Evolutionary conservation across 2,888 invertebrate species (phyloP), one percentile per base, ranked within the genome.

Genomic region (Gastracanthus pulcherrimus): DNA sequence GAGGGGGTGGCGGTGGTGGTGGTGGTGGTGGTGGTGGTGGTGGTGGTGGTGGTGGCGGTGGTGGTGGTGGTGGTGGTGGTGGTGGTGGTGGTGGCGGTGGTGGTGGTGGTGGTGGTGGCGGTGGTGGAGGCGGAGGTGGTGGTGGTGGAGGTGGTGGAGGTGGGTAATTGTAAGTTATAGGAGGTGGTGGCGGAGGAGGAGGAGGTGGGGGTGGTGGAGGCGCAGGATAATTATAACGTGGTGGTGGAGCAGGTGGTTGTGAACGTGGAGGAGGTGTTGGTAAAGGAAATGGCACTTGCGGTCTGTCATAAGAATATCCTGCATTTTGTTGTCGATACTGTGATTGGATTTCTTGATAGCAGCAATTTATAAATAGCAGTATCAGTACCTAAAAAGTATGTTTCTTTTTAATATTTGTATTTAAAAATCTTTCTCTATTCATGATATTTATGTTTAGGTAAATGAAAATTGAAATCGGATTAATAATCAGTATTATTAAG

Each of bases 231-330:
- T 66, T 75, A 11, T 79, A 55, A 5, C 45, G 66, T 11, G 79
- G 71, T 31, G 77, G 76, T 31, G 66, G 60, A 48, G 79, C 64
- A 16, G 79, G 55, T 2, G 79, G 60, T 0, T 81, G 60, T 2
- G 58, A 41, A 41, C 79, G 81, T 48, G 76, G 48, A 29, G 84
- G 76, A n/a, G 76, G 83, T 16, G 86, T 76, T 36, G 88, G 87
- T 51, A 89, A 81, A 1, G 82, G 74, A 78, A 89, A 89, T 23
- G 87, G 80, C 70, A 88, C 80, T 41, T 81, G 81, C 5, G 89
- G 89, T 69, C 82, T 82, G 11, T 89, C 84, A 85, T 89, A 89
- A 19, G 82, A 84, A 72, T 89, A 89, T 78, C 89, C 89, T 60
- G 87, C 88, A 85, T 89, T 89, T 69, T 67, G 80, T 70, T 76